Evolutionary conservation across 2,113 vertebrate genomes (phyloP), one percentile per base, ranked within the genome.

Genomic region (Phoenicopterus ruber): DNA sequence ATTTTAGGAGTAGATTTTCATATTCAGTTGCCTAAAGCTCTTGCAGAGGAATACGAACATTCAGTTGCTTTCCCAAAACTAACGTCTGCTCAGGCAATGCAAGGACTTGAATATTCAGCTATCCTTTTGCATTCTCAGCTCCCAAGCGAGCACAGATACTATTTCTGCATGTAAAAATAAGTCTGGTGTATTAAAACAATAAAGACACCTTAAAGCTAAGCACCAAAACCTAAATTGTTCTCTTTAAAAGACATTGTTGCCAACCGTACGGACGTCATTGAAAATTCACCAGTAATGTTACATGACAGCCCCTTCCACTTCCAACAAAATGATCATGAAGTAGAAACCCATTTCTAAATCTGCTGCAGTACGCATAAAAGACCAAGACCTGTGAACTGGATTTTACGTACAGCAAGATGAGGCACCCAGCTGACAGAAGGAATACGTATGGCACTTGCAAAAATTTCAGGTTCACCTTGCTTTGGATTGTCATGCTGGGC

Each of bases 1-100:
- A 81, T 91, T 92, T 88, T 89, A 86, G 52, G 26, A 86, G 32
- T 72, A 86, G 65, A 92, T 89, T 96, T 95, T 95, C 82, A 72
- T 76, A 92, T 57, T 81, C 61, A n/a, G 79, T 86, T 92, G 90
- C 72, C 82, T 94, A 46, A 94, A 92, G 52, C 66, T 94, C 57
- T 81, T 94, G 66, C 72, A 96, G 67, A 58, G 71, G 79, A 95
- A 54, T 40, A 86, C 0, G 29, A 94, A 85, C 34, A 28, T 67
- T 91, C 57, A 89, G 54, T 73, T 83, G 72, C 76, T 86, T 92
- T 93, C 57, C 57, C 61, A 58, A 90, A 92, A 71, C 52, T 81
- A 72, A 57, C 1, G 7, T 67, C 46, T 74, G 80, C 59, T 92
- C 63, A 67, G 47, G 67, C 88, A 94, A 71, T 25, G 47, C 62